Evolutionary conservation across 2,888 invertebrate species (phyloP), one percentile per base, ranked within the genome.

Genomic region (Cheilosia pagana): DNA sequence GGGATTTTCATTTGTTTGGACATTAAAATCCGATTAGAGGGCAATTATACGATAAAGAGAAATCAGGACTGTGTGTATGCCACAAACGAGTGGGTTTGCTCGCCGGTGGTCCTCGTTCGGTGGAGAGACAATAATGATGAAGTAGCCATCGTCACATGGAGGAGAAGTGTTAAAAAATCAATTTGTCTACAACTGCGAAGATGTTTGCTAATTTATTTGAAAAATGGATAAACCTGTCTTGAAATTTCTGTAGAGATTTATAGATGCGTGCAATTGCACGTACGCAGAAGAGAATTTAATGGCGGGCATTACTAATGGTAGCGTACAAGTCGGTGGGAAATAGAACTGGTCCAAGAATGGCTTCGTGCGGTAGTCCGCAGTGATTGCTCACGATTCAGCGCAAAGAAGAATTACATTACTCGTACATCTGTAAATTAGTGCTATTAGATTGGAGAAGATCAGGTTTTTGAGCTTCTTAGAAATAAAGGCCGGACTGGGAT

Each of bases 1-100:
- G 63, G 78, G 83, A 78, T 78, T 83, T 74, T 63, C 21, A 78
- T 83, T 74, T 70, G 83, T 74, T 77, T 55, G 68, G 39, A 74
- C 74, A 70, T 83, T 70, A 70, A 74, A 70, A 74, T 79, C 48
- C 60, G 68, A 83, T 83, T 83, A 79, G 70, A 65, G 19, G 68
- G 57, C 62, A 83, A 70, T 83, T 82, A 77, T 35, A 0, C 35
- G 35, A 35, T 35, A 35, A 35, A 12, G 35, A 35, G 12, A 35
- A 35, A 35, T 12, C 35, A 12, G 3, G 35, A 35, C 28, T 25
- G 0, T 28, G 8, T 28, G n/a, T n/a, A 6, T 43, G n/a, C 2
- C 4, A 25, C 19, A 28, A 45, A 31, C 3, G 45, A 74, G 39
- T 67, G 65, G 57, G 25, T 50, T 43, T 41, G 31, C 43, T 23